Percentiles rank a stretch among this genome's conserved stretches.
These are phyloP conservation scores for Todiramphus chloris DNA, from an alignment of 2,113 vertebrate genomes.

Conservation along the genomic window DNA sequence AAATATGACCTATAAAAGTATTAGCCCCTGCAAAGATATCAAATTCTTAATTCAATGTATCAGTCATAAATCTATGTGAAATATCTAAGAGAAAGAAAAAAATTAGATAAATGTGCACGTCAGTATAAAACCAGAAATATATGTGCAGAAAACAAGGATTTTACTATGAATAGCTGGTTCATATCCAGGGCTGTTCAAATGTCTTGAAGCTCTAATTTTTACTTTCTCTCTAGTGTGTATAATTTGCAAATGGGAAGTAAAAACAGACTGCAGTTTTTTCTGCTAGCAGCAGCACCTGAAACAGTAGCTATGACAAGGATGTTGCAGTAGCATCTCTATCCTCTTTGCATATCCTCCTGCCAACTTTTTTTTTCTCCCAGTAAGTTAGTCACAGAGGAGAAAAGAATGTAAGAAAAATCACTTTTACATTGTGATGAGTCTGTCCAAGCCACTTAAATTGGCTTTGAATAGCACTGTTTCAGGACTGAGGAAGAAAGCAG, in stretches of 20 bases:
- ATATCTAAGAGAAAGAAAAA: neutral
- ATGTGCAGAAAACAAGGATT: neutral
- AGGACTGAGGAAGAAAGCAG: neutral
- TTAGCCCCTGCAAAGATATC: neutral
- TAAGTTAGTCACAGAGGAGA: neutral
- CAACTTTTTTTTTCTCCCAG: neutral
- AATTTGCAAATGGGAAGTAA: neutral
- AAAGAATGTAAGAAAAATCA: neutral
- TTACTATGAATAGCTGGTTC: neutral
- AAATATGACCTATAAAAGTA: neutral
- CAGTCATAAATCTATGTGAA: neutral
- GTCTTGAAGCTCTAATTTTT: neutral
- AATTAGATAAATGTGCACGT: neutral
- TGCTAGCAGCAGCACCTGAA: neutral
- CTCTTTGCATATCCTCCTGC: neutral
- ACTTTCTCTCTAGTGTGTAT: neutral
- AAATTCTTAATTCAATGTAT: neutral
- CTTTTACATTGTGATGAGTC: neutral
- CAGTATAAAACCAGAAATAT: neutral
- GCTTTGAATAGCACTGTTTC: neutral
- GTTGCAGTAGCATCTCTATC: neutral
- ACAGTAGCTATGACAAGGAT: neutral
- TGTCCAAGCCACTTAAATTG: neutral
- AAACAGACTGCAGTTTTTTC: neutral
- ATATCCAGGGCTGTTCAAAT: neutral